Evolutionary conservation across 2,797 vertebrate species (phyloP), one percentile per base, ranked within the genome.

Genomic region (Coregonus ussuriensis): DNA sequence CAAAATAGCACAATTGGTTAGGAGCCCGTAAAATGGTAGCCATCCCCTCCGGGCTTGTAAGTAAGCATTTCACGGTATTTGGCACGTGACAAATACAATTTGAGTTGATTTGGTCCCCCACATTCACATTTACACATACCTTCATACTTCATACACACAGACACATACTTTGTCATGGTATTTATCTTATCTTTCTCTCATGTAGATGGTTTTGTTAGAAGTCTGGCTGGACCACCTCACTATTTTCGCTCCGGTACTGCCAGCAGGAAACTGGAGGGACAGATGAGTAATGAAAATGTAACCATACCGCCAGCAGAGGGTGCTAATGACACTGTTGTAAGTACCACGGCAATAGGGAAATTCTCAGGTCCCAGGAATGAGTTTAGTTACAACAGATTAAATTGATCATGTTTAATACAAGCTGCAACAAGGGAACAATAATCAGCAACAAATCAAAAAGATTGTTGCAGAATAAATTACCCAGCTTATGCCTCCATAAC

Each of bases 271-370:
- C 41, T 47, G 41, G 41, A 47, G 9, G 41, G 2, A 47, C 87
- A 85, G 53, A 74, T 62, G 51, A 84, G 74, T 76, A 84, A 79
- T 73, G 90, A 89, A 67, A 81, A 31, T 78, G 76, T 73, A 66
- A 54, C 76, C 9, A 29, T 81, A 14, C 79, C 84, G 66, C 90
- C 92, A 87, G 67, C 84, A 90, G 94, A 93, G 77, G 87, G 87
- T 76, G 52, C 79, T 74, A 84, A 80, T 16, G 51, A 63, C 21
- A 63, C 66, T 47, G 41, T 77, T 81, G 94, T 95, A 80, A 88
- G 88, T 71, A 72, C 15, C 18, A 68, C 18, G 9, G 41, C 13
- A 3, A 47, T 47, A 13, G 2, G 9, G 11, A 47, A 47, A 47
- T 11, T 11, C 41, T 47, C 41, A 47, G 41, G 9, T 47, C 41